Base-by-base conservation (phyloP, 2,888 invertebrate genomes). In the Branchipolynoe longqiensis region DNA sequence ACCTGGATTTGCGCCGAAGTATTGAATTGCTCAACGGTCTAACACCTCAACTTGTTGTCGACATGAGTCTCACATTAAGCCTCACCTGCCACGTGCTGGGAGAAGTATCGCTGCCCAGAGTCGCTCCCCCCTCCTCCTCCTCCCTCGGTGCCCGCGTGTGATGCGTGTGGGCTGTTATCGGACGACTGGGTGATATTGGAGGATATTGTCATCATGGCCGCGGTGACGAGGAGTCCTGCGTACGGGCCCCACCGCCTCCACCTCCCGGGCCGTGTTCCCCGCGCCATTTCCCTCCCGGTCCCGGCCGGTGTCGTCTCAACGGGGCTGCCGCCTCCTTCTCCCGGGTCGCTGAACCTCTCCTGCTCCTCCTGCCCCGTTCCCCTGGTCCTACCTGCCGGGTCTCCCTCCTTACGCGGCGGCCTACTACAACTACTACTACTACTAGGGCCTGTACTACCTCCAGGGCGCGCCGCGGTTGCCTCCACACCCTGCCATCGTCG, bases 141-240 rank as follows among this genome's bases (percentile, higher is more conserved):
- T 4, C 25, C n/a, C 4, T 58, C 58, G 25, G 62, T 28, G 25
- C 12, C 62, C 36, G 69, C 69, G 3, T 14, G 36, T 12, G 69
- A 38, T 33, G 69, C 69, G 4, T 38, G 36, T 38, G 36, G 33
- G 12, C 36, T 18, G 1, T 48, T 31, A 22, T 78, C 78, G 4
- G 78, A 78, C 8, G 78, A 78, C 78, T 78, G 78, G 54, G 78
- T 48, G 78, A 78, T 78, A 54, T 78, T 78, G 28, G 78, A 78
- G 78, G 78, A 78, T 78, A 78, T 41, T 48, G 78, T 78, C 78
- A 78, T 78, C 78, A 78, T 78, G 41, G 78, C 78, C 22, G 78
- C 78, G 8, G 78, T 78, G n/a, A 78, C 48, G 48, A 78, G 78
- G 2, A 78, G 78, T n/a, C 78, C 78, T 25, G 54, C 78, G 78